Evolutionary conservation across 2,113 vertebrate species (phyloP), one percentile per base, ranked within the genome.

Genomic region (Hippoglossus stenolepis): DNA sequence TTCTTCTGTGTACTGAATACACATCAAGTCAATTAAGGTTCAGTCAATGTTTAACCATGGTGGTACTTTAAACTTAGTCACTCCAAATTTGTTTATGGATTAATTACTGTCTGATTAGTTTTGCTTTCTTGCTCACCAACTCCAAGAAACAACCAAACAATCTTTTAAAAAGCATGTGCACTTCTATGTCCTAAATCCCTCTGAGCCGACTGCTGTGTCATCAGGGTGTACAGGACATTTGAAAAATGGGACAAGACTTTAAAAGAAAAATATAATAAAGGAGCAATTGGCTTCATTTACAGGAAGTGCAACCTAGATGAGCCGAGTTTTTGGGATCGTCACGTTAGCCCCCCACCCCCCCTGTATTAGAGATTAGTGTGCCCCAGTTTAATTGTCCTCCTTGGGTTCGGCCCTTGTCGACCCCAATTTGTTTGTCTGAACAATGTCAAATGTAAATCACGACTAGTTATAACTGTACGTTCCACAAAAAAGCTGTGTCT

Each of bases 341-440:
- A 24, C 20, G 20, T 67, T 51, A 58, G 14, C 38, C 51, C 43
- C 12, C 2, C 38, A 20, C 20, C n/a, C 20, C n/a, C 20, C 51
- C 68, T n/a, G 21, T 35, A 49, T 12, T 21, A 28, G n/a, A 26
- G 6, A 40, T 18, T 35, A 51, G 47, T n/a, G 6, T 63, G 73
- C 15, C 78, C 70, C 65, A 74, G n/a, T 61, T 81, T 74, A 67
- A 57, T 17, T 28, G 13, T 28, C 3, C 49, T 23, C 53, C 28
- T 58, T 78, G 20, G 43, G 31, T 38, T 45, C 18, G 13, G 17
- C 13, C 28, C 58, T 49, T 23, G 63, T 62, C 45, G 31, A 15
- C 17, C 7, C 14, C 3, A 7, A 21, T 64, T 18, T 51, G 47
- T 4, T 28, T 65, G 40, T 31, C 11, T 59, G 58, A 59, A 53